These are phyloP conservation scores for Lysandra coridon DNA, from an alignment of 2,888 invertebrate genomes.

Conservation along the genomic window DNA sequence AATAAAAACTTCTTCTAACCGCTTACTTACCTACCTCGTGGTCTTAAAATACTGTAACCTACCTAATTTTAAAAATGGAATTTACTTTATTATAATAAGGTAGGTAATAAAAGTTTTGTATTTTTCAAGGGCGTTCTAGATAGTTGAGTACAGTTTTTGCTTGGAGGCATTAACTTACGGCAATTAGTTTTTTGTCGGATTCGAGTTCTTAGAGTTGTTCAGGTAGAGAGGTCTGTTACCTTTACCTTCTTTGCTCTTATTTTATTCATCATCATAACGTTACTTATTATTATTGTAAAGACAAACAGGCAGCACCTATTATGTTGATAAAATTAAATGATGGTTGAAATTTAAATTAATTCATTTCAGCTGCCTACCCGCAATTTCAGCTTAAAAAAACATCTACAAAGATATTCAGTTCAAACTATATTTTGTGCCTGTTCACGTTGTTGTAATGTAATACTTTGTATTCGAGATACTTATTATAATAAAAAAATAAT, in stretches of 20 bases:
- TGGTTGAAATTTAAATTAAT: too few relatives aligned
- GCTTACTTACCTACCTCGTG: neutral
- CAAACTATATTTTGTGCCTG: too few relatives aligned
- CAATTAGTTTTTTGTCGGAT: constrained; percentile 1
- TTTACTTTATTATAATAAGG: constrained; percentile 2
- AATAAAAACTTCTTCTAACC: neutral
- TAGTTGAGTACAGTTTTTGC: constrained; percentile 15
- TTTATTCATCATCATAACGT: neutral
- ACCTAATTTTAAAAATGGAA: neutral
- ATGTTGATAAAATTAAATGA: neutral
- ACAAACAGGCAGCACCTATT: too few relatives aligned
- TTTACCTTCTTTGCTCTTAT: constrained; percentile 3
- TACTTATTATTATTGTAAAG: neutral
- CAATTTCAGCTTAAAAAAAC: too few relatives aligned
- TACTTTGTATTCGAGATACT: too few relatives aligned
- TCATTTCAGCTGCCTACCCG: too few relatives aligned
- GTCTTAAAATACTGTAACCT: neutral
- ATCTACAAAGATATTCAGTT: too few relatives aligned
- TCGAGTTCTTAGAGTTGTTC: neutral
- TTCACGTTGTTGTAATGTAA: too few relatives aligned
- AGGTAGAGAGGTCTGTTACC: neutral
- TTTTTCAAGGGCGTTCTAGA: constrained; percentile 10
- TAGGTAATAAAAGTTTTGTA: constrained; percentile 8
- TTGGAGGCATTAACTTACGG: neutral
- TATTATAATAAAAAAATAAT: too few relatives aligned